Conservation (phyloP, 2,797 vertebrate species). For the Rhyacichthys aspro region DNA sequence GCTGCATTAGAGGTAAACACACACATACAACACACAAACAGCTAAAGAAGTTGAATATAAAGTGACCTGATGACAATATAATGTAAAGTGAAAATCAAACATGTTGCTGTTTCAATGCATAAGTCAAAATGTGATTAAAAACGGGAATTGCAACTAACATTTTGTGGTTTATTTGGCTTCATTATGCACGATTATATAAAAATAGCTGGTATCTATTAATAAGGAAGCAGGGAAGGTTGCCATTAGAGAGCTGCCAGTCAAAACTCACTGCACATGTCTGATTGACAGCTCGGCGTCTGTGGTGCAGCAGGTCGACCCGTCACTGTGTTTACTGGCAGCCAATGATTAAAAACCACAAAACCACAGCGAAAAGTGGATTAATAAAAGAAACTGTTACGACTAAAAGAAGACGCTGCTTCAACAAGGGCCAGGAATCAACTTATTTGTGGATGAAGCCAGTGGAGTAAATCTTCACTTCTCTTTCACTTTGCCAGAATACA, state of each 20-base stretch:
- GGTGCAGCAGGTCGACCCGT: conserved; percentile 11
- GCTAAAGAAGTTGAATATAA: no score
- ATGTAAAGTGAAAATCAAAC: no score
- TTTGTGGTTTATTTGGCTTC: no score
- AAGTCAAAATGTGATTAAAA: background rate
- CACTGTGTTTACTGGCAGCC: background rate
- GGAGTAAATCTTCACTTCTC: no score
- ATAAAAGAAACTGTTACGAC: background rate
- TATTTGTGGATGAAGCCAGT: no score
- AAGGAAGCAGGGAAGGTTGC: background rate
- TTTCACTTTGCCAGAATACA: no score
- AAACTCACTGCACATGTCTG: background rate
- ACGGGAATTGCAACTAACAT: no score
- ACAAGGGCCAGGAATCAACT: no score
- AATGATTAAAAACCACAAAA: background rate
- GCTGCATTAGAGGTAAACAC: conserved; percentile 19
- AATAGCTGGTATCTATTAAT: background rate
- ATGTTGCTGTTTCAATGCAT: background rate
- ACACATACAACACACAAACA: no score
- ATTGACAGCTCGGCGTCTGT: background rate
- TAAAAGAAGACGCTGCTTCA: no score
- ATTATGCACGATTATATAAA: no score
- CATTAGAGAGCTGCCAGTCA: conserved; percentile 2
- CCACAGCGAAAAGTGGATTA: background rate
- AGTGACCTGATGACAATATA: no score